Evolutionary conservation across 2,888 invertebrate species (phyloP), one percentile per base, ranked within the genome.

Genomic region (Pseudeuparius sepicola): DNA sequence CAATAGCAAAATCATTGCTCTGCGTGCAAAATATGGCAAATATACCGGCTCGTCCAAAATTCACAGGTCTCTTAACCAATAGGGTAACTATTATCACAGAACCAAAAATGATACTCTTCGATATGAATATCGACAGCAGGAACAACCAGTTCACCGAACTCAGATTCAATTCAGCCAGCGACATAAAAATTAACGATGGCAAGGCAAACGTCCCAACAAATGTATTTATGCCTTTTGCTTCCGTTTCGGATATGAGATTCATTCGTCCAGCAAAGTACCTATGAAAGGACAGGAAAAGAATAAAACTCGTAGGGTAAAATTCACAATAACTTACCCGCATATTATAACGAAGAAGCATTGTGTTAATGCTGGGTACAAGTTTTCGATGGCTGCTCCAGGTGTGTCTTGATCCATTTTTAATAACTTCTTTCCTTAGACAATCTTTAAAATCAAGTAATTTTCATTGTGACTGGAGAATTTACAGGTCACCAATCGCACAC

Each of bases 1-100:
- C 94, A 49, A 96, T 75, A 12, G 96, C 94, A 66, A 96, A 94
- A 63, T 96, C 96, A 70, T 96, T 96, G 58, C 92, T 93, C 59
- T 94, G 94, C 1, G 94, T 94, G 50, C 87, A 84, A 61, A 94
- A 94, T 53, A 96, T 93, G 11, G 87, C 88, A 70, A 87, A 86
- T 38, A 96, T 70, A 9, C 92, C 94, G 26, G 90, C 87, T 52
- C 82, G 74, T 3, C 87, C 87, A 45, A 82, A 72, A 61, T 89
- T 81, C 11, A 80, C 57, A 4, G 89, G 88, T 54, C 83, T 73
- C n/a, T 77, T 75, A 24, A 89, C 75, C 25, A 93, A 59, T 40
- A 90, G 54, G 3, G 86, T 83, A 15, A 92, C 70, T 25, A 80
- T 57, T 30, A 83, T 71, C 10, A 92, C 90, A 38, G 73, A 63